These are phyloP conservation scores for Phaethon lepturus DNA, from an alignment of 2,113 vertebrate species.

Conservation along the genomic window DNA sequence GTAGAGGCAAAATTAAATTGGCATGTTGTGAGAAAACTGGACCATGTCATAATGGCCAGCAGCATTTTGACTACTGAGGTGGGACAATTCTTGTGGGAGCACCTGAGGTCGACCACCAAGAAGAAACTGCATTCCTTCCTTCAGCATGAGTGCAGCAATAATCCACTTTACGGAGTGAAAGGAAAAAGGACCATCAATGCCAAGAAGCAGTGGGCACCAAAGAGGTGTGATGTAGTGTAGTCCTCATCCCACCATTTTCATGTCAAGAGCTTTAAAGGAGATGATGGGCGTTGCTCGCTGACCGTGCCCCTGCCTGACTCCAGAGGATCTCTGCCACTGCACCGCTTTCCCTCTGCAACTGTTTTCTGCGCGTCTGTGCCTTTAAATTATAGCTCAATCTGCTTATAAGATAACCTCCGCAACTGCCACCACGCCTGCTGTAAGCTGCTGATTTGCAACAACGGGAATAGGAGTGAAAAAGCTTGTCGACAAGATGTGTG, in stretches of 20 bases:
- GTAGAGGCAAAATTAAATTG: accelerated
- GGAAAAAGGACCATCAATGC: background rate
- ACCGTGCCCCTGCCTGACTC: accelerated
- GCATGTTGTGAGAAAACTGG: background rate
- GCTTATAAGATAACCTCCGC: accelerated
- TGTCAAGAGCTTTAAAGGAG: background rate
- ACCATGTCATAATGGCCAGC: background rate
- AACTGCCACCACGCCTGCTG: accelerated
- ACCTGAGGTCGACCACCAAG: background rate
- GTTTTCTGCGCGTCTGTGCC: background rate
- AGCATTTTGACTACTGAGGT: background rate
- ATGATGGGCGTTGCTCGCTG: background rate
- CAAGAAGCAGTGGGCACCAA: background rate
- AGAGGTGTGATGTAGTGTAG: background rate
- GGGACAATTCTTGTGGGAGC: background rate
- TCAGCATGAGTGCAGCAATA: background rate
- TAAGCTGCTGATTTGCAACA: background rate
- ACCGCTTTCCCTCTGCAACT: background rate
- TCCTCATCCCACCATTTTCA: no score
- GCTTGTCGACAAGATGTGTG: background rate
- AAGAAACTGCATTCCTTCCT: background rate
- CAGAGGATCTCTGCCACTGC: background rate
- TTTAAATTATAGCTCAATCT: background rate
- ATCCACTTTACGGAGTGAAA: background rate
- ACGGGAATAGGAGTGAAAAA: background rate